Base-by-base conservation (phyloP, 1,140 invertebrate species). In the Batillaria attramentaria region DNA sequence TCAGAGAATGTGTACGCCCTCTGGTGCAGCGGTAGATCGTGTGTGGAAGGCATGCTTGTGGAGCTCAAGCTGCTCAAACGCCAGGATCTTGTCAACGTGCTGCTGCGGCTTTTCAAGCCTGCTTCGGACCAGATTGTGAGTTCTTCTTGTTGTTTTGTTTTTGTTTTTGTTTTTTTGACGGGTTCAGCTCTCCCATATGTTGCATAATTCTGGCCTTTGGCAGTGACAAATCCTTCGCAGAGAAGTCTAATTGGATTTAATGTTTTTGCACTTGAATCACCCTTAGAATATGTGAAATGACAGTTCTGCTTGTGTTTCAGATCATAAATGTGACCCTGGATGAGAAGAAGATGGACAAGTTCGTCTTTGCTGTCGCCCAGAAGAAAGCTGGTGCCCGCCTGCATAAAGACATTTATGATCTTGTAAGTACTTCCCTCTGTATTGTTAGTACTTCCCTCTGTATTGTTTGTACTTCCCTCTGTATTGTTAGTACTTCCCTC, bases 1-100 rank as follows among this genome's bases (percentile, higher is more conserved):
- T 98, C 97, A 37, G 98, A 99, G 89, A 97, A 96, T 87, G 93
- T 96, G 35, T 99, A 98, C 90, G 96, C 95, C 16, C 92, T 99
- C 70, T 99, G 98, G 96, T 99, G 98, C 88, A 97, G 96, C 85
- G 98, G 98, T 0, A 92, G 98, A 66, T 94, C 95, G 10, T 97
- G 96, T 86, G 97, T 97, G 84, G 97, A 99, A 90, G 98, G 98
- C 24, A 97, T 99, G 96, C 92, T 99, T 33, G 95, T 99, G 1
- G 98, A 99, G 85, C 92, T 99, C 31, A 97, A 97, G 90, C 93
- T 99, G 62, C 94, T 98, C 43, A 99, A 99, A 93, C 93, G 98
- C 46, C 99, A 99, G 93, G 98, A 99, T 91, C 92, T 99, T 68
- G 95, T 99, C 6, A 95, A 96, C 46, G 93, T 98, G 13, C 91